phyloP scores from a whole-genome alignment of 2,888 invertebrate genomes.

The Prosapia bicincta region DNA sequence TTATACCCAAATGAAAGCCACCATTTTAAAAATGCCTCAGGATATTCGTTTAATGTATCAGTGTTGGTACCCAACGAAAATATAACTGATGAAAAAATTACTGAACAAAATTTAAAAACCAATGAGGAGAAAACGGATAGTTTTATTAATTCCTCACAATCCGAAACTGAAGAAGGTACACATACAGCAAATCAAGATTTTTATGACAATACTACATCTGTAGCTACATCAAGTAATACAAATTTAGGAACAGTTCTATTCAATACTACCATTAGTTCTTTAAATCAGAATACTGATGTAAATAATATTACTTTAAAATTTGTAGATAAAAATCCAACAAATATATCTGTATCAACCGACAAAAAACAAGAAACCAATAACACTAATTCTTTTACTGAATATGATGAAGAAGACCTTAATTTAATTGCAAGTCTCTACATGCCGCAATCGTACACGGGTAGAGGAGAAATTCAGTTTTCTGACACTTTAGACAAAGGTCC shows the following conservation, averaged over 20 bases:
- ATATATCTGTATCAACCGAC: neutral
- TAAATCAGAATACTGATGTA: neutral
- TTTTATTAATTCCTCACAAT: neutral
- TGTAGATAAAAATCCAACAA: neutral
- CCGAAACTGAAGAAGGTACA: neutral
- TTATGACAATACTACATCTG: neutral
- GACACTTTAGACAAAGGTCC: neutral
- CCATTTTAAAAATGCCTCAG: neutral
- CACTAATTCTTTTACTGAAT: conserved; percentile 10
- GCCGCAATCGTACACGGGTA: conserved; percentile 18
- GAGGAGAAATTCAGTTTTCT: neutral
- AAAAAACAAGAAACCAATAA: neutral
- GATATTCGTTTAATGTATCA: neutral
- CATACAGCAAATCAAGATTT: neutral
- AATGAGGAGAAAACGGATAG: neutral
- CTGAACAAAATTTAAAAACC: neutral
- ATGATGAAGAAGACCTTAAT: conserved; percentile 21
- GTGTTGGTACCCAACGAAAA: neutral
- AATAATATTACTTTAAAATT: neutral
- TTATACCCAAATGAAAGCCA: neutral
- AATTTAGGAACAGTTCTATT: neutral
- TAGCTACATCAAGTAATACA: neutral
- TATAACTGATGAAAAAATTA: neutral
- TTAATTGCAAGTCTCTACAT: conserved; percentile 15
- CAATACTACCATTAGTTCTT: no score